Percentiles rank a stretch among this genome's conserved stretches.
Evolutionary conservation across 2,113 vertebrate species (phyloP).

Genomic region (Bostrychus sinensis): DNA sequence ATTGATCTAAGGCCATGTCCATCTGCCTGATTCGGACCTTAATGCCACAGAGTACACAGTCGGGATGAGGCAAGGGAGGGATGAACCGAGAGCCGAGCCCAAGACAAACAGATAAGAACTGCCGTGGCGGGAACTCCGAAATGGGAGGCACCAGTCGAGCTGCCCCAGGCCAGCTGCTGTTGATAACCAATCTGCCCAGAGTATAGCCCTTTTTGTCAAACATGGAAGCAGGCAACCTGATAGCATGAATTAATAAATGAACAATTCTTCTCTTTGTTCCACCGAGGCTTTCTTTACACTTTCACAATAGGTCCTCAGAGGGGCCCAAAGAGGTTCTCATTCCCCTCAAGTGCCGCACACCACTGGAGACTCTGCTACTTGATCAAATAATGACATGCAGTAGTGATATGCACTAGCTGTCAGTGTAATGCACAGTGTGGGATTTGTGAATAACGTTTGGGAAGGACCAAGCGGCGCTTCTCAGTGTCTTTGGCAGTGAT

Average conservation of each 20-base stretch:
- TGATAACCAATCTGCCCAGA: slow-evolving; percentile 78
- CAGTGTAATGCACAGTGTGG: slow-evolving; percentile 32
- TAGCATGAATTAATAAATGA: slow-evolving; percentile 80
- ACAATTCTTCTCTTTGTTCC: slow-evolving; percentile 64
- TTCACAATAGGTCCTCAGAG: slow-evolving; percentile 72
- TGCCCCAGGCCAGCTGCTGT: slow-evolving; percentile 75
- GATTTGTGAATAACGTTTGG: slow-evolving; percentile 56
- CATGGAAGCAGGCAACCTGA: slow-evolving; percentile 78
- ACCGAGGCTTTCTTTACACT: slow-evolving; percentile 59
- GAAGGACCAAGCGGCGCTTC: slow-evolving; percentile 38
- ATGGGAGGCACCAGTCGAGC: slow-evolving; percentile 37
- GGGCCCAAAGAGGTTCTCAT: slow-evolving; percentile 63
- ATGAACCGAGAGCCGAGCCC: slow-evolving; percentile 20
- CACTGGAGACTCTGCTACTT: slow-evolving; percentile 53
- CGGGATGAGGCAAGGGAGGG: slow-evolving; percentile 16
- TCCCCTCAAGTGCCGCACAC: slow-evolving; percentile 66
- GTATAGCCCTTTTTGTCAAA: slow-evolving; percentile 73
- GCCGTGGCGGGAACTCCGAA: slow-evolving; percentile 36
- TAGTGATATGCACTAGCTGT: slow-evolving; percentile 45
- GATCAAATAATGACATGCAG: slow-evolving; percentile 63
- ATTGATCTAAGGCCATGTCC: slow-evolving; percentile 75
- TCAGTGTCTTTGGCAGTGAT: slow-evolving; percentile 55
- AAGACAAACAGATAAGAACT: slow-evolving; percentile 60
- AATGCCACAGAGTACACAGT: slow-evolving; percentile 45
- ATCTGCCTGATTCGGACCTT: slow-evolving; percentile 72